Conservation (phyloP, 1,140 invertebrate species). For the Formica exsecta region DNA sequence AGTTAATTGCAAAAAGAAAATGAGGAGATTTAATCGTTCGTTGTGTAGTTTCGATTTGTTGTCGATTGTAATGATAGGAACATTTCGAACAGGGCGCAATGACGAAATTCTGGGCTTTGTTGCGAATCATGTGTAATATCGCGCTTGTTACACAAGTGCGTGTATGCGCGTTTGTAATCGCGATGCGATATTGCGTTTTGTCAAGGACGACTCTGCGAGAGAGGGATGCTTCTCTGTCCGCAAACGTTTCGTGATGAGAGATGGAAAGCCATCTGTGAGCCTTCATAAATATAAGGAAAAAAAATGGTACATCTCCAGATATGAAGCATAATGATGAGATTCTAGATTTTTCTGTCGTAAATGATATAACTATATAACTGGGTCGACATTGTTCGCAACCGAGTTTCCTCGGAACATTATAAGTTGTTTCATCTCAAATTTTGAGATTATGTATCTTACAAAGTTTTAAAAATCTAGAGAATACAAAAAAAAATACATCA, state of each 20-base stretch:
- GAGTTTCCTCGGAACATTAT: constrained; percentile 1
- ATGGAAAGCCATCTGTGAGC: not conserved
- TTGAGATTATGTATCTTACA: constrained; percentile 2
- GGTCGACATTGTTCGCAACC: not conserved
- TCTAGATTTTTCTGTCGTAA: constrained; percentile 34
- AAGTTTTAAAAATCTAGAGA: constrained; percentile 19
- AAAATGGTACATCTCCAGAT: constrained; percentile 27
- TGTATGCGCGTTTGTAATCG: constrained; percentile 17
- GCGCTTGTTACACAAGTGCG: not conserved
- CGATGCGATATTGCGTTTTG: constrained; percentile 37
- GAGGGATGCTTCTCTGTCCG: not conserved
- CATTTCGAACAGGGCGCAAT: not conserved
- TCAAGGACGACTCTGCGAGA: constrained; percentile 11
- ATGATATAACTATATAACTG: constrained; percentile 25
- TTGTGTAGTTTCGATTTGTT: not conserved
- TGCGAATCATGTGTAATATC: constrained; percentile 24
- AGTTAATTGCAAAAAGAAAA: not conserved
- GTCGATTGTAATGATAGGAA: not conserved
- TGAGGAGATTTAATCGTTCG: not conserved
- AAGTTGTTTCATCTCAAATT: constrained; percentile 29
- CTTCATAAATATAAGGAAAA: constrained; percentile 39
- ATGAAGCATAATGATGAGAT: constrained; percentile 31
- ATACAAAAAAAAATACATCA: not conserved
- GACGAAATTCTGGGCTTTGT: constrained; percentile 29
- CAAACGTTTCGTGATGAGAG: constrained; percentile 34